Conservation (phyloP, 2,888 invertebrate species). For the Myathropa florea region DNA sequence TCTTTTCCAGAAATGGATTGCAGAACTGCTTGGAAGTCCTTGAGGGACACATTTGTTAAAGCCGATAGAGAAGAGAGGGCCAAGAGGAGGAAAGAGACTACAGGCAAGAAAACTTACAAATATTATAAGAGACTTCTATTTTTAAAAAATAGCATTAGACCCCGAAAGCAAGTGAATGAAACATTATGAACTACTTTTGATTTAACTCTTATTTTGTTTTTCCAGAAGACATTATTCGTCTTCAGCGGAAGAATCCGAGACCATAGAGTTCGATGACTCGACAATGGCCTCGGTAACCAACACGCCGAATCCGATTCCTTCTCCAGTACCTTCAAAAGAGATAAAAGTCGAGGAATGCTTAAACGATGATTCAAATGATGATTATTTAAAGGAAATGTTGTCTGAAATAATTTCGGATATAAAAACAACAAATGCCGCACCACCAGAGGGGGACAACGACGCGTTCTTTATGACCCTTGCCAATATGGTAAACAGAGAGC, state of each 20-base stretch:
- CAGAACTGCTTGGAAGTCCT: constrained; percentile 35
- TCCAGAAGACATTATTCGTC: background rate
- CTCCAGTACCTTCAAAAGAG: too few relatives aligned
- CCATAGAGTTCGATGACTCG: background rate
- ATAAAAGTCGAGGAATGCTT: too few relatives aligned
- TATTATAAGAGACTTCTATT: constrained; percentile 30
- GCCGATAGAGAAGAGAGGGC: background rate
- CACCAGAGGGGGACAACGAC: constrained; percentile 4
- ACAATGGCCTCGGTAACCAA: background rate
- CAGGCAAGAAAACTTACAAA: constrained; percentile 18
- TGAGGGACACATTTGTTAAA: constrained; percentile 43
- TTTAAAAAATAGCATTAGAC: constrained; percentile 3
- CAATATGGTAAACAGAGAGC: constrained; percentile 15
- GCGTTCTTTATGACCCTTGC: constrained; percentile 7
- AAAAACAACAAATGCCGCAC: background rate
- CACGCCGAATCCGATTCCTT: background rate
- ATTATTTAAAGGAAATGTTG: constrained; percentile 22
- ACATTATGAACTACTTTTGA: background rate
- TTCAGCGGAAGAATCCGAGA: background rate
- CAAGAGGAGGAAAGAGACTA: background rate
- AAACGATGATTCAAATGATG: background rate
- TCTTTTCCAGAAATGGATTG: constrained; percentile 20
- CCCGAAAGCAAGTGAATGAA: background rate
- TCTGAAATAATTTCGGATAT: background rate
- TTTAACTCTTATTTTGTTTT: background rate